Base-by-base conservation (phyloP, 2,113 vertebrate genomes). In the Rhinogobius similis region DNA sequence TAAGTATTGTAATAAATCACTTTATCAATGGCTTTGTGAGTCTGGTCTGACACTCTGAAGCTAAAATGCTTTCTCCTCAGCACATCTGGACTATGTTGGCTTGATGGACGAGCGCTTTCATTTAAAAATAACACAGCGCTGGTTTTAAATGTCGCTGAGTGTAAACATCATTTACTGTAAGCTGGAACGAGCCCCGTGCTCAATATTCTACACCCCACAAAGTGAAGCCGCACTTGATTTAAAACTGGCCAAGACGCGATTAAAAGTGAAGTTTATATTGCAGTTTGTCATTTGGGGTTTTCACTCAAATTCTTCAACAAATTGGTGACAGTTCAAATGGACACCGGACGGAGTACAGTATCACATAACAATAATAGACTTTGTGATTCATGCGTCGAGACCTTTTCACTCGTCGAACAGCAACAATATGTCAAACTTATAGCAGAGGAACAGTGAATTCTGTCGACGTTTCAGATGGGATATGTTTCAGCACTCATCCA, bases 81-180 rank as follows among this genome's bases (percentile, higher is more conserved):
- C 14, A 61, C 58, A 61, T 61, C 58, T 61, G 58, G 58, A 61
- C 58, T 64, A 21, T 43, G 62, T 64, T 64, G 32, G 23, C 58
- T 36, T 61, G 58, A 61, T 61, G 58, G 58, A 61, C 18, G 58
- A 61, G 58, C 16, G 29, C 58, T 38, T 61, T 61, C 58, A 61
- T 38, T 61, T 36, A 61, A 61, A 61, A 36, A 36, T 61, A 61
- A 61, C 58, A 61, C 58, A 61, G 55, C 58, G 3, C 58, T 3
- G 58, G 58, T 61, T 61, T 61, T 61, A 61, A 38, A 61, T 38
- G 58, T 61, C 58, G 29, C 58, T n/a, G 13, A 61, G 58, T n/a
- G 58, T 61, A 61, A 61, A 61, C 29, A 61, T 38, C 58, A 61
- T 61, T 61, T 38, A 61, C 58, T 61, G 27, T 61, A 61, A 61